Evolutionary conservation across 2,888 invertebrate genomes (phyloP).

Genomic region (Tethea ocularis): DNA sequence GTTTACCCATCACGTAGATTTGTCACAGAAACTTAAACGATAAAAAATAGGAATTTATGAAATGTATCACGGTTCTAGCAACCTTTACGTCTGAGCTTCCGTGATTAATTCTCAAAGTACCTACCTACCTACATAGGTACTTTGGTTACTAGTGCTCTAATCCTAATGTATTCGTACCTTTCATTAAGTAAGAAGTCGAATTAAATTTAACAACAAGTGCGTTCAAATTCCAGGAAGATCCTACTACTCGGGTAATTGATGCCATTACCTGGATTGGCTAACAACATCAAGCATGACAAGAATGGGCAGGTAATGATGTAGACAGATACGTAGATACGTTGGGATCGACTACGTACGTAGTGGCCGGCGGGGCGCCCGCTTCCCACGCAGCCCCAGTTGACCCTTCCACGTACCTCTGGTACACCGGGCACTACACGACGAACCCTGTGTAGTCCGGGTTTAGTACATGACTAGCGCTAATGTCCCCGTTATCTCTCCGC

Average conservation of each 20-base stretch:
- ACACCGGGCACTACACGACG: constrained; percentile 44
- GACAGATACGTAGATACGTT: constrained; percentile 13
- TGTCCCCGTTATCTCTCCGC: constrained; percentile 62
- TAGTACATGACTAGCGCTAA: constrained; percentile 56
- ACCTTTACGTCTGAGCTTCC: neutral
- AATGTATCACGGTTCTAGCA: neutral
- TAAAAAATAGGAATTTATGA: neutral
- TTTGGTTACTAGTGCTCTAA: neutral
- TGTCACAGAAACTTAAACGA: neutral
- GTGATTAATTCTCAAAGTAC: neutral
- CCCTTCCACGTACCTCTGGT: constrained; percentile 46
- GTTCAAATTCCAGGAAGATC: constrained; percentile 41
- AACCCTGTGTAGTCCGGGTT: constrained; percentile 47
- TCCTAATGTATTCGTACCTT: neutral
- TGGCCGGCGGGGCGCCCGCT: constrained; percentile 28
- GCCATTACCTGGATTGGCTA: constrained; percentile 25
- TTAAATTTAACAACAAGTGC: constrained; percentile 27
- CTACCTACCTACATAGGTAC: neutral
- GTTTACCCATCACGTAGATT: neutral
- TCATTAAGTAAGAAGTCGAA: neutral
- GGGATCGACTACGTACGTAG: constrained; percentile 11
- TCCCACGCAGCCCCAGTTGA: constrained; percentile 61
- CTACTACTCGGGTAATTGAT: constrained; percentile 30
- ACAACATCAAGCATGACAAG: constrained; percentile 35
- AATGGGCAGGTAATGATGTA: constrained; percentile 27